These are phyloP conservation scores for Eilema caniola DNA, from an alignment of 2,888 invertebrate species.

Conservation along the genomic window DNA sequence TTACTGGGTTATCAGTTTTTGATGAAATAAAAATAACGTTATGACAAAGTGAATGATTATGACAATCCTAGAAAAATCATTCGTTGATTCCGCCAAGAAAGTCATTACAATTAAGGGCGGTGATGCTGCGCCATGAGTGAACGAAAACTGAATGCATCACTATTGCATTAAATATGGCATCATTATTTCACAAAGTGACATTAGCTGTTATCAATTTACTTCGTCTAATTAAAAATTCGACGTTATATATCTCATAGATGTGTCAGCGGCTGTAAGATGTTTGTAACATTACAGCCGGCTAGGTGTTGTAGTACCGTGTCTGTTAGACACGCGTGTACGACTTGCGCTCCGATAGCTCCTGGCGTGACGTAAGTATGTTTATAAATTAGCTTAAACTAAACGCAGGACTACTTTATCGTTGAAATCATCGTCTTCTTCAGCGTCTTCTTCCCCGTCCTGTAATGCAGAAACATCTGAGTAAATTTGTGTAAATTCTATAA, in stretches of 20 bases:
- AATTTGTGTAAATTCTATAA: neutral
- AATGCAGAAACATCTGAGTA: slow-evolving; percentile 14
- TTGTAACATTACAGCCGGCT: neutral
- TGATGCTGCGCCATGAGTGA: no score
- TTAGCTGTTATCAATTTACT: no score
- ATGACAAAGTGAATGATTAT: no score
- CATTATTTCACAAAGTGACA: no score
- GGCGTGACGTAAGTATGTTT: slow-evolving; percentile 10
- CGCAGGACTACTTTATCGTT: slow-evolving; percentile 60
- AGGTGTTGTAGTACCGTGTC: neutral
- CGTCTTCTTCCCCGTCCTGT: slow-evolving; percentile 55
- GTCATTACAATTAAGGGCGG: no score
- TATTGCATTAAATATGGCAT: no score
- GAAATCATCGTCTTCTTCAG: slow-evolving; percentile 58
- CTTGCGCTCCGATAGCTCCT: slow-evolving; percentile 10
- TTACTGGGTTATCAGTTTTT: no score
- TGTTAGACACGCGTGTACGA: neutral
- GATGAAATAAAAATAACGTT: no score
- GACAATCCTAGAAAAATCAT: no score
- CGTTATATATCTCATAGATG: neutral
- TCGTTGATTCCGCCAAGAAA: no score
- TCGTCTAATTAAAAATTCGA: no score
- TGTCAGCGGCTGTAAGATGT: neutral
- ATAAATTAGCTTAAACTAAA: slow-evolving; percentile 50
- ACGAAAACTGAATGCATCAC: no score